These are phyloP conservation scores for Fulica atra DNA, from an alignment of 2,113 vertebrate genomes.

Conservation along the genomic window DNA sequence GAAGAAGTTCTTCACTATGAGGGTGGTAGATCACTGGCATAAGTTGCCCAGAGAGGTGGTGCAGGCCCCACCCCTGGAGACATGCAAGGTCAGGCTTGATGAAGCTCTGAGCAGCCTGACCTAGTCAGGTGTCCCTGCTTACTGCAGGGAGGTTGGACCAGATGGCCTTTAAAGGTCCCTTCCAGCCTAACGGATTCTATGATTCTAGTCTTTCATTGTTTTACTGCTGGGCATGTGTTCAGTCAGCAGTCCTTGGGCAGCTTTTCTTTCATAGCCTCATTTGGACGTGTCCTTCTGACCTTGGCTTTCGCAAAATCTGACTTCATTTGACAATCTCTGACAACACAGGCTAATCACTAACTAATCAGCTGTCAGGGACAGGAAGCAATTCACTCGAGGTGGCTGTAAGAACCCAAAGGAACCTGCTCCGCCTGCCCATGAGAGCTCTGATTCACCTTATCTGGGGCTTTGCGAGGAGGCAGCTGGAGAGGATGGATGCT, in stretches of 20 bases:
- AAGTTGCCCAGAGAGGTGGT: no score
- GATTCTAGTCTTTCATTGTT: not conserved
- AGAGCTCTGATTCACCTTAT: not conserved
- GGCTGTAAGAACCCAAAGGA: not conserved
- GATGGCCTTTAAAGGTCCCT: no score
- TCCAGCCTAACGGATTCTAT: no score
- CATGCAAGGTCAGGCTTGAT: no score
- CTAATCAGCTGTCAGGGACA: not conserved
- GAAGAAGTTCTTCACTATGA: no score
- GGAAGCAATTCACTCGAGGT: not conserved
- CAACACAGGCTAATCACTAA: not conserved
- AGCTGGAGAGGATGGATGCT: not conserved
- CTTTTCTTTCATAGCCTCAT: not conserved
- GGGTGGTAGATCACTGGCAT: no score
- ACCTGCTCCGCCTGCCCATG: fast-evolving
- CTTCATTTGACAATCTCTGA: not conserved
- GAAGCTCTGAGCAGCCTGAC: no score
- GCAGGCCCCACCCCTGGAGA: no score
- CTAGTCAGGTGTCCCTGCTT: no score
- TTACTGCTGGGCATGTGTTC: not conserved
- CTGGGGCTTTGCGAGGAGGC: not conserved
- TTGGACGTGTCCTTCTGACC: fast-evolving
- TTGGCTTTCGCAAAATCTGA: not conserved
- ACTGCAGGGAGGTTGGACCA: no score
- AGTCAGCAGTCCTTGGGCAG: not conserved